Percentiles rank a stretch among this genome's conserved stretches.
Conservation (phyloP, 1,140 invertebrate species). For the Brachystomella parvula region DNA sequence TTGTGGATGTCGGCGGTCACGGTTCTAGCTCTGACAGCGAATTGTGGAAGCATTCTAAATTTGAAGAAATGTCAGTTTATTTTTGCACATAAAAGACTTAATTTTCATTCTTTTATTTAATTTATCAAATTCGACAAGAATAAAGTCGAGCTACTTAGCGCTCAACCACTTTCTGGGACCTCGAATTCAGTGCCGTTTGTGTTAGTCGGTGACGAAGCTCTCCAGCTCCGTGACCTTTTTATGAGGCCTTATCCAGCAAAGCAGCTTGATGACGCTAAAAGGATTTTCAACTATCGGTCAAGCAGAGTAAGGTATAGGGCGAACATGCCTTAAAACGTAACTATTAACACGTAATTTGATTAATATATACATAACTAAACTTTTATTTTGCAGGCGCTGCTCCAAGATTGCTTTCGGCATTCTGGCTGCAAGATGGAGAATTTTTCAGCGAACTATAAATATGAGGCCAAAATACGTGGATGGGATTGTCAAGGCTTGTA, state of each 20-base stretch:
- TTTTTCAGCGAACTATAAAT: conserved; percentile 31
- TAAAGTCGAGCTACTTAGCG: conserved; percentile 23
- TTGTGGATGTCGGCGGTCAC: conserved; percentile 39
- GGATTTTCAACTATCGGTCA: conserved; percentile 27
- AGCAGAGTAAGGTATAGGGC: conserved; percentile 42
- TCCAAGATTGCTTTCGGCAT: conserved; percentile 52
- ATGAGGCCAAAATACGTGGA: background rate
- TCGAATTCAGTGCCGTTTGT: conserved; percentile 20
- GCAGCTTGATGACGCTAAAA: background rate
- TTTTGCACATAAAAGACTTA: too few relatives aligned
- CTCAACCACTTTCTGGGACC: conserved; percentile 23
- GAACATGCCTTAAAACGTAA: too few relatives aligned
- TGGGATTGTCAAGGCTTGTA: conserved; percentile 37
- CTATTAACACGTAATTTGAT: too few relatives aligned
- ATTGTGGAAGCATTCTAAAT: background rate
- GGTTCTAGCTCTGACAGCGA: conserved; percentile 35
- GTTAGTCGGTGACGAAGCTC: conserved; percentile 39
- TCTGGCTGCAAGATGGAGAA: conserved; percentile 42
- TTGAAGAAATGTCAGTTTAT: conserved; percentile 19
- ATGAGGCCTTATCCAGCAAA: conserved; percentile 43
- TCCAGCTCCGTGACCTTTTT: conserved; percentile 38
- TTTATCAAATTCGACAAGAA: too few relatives aligned
- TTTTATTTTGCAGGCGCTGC: too few relatives aligned
- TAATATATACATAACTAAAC: too few relatives aligned
- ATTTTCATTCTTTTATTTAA: too few relatives aligned